Conservation (phyloP, 1,140 invertebrate species). For the Trichonephila clavata region DNA sequence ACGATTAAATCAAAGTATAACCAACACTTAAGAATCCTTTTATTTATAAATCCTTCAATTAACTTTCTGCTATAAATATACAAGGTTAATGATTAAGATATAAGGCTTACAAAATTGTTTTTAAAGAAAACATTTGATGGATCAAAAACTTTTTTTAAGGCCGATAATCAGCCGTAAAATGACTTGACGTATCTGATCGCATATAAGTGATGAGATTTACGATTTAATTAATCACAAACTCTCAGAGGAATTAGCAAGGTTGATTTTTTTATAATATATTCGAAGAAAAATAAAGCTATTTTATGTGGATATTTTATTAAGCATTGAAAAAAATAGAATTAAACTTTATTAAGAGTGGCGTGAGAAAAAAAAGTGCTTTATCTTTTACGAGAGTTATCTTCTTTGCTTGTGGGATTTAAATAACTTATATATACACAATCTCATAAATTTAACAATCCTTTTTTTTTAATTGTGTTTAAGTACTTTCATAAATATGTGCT, state of each 20-base stretch:
- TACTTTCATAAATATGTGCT: not conserved
- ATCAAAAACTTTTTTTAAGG: not conserved
- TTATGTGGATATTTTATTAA: not conserved
- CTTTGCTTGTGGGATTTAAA: not conserved
- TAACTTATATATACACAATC: not conserved
- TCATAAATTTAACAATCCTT: not conserved
- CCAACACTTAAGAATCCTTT: not conserved
- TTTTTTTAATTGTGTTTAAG: not conserved
- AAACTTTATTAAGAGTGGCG: constrained; percentile 2
- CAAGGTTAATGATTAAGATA: not conserved
- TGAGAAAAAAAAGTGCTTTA: not conserved
- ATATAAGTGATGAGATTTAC: constrained; percentile 32
- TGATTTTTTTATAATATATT: not conserved
- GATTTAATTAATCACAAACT: constrained; percentile 14
- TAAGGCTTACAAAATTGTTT: not conserved
- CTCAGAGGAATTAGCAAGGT: not conserved
- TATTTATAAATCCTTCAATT: not conserved
- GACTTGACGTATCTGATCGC: not conserved
- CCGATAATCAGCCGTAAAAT: not conserved
- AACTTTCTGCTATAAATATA: not conserved
- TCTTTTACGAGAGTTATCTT: not conserved
- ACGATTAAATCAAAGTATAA: not conserved
- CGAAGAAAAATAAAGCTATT: not conserved
- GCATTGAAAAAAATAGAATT: constrained; percentile 18
- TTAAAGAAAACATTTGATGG: not conserved